Evolutionary conservation across 2,797 vertebrate genomes (phyloP), one percentile per base, ranked within the genome.

Genomic region (Austrolebias charrua): DNA sequence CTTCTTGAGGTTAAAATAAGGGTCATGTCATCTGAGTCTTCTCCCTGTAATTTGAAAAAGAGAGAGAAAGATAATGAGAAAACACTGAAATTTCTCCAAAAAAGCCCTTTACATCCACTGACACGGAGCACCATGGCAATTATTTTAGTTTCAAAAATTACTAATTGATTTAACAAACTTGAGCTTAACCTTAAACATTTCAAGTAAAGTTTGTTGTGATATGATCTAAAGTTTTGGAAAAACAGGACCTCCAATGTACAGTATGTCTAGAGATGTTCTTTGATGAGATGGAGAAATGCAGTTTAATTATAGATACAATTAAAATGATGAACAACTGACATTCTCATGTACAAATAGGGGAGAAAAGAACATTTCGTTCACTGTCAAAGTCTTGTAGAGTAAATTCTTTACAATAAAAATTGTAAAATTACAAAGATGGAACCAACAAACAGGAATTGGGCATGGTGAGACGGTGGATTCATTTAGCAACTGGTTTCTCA

Each of bases 11-110:
- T 74, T 72, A 84, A 63, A 72, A 81, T 71, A 56, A 57, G 75
- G 76, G 79, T 79, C 72, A 77, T 66, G 73, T 90, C 82, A 74
- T 88, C 66, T 75, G 74, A 76, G 76, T 78, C 76, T 80, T 54
- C 56, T 71, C 72, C 79, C 66, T 79, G 69, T 80, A 69, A 86
- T 89, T 91, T 93, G 82, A 82, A 81, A 83, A 49, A 78, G 62
- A 75, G n/a, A n/a, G 78, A 81, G 78, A 84, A 65, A 74, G 38
- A 80, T 72, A 81, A 18, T 66, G 60, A 74, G 48, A 80, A 81
- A 81, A 75, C 33, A 54, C 38, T 53, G 69, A 73, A 71, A 69
- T 61, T 5, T 14, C 49, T 76, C 57, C 60, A 49, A 55, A 61
- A n/a, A 63, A 28, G 18, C 19, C 48, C 19, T 29, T 68, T 65